Percentiles rank a stretch among this genome's conserved stretches.
phyloP scores from a whole-genome alignment of 1,140 invertebrate genomes.

The Argopecten irradians region DNA sequence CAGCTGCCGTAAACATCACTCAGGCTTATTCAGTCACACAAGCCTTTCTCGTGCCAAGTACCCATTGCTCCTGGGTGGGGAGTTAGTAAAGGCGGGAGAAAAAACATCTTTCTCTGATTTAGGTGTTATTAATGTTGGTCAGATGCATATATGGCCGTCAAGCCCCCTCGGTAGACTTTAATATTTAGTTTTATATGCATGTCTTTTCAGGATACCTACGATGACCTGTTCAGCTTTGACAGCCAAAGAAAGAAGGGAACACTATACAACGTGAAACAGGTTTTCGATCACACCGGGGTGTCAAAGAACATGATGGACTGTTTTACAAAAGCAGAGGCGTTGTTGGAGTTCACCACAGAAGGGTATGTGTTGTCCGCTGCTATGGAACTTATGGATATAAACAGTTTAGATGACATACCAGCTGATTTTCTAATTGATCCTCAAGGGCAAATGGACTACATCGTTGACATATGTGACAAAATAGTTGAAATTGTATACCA shows the following conservation, averaged over 20 bases:
- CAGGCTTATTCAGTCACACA: background rate
- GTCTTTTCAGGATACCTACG: slow-evolving; percentile 33
- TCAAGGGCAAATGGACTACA: background rate
- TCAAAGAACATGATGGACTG: slow-evolving; percentile 35
- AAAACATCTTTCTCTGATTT: background rate
- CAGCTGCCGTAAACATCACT: no score
- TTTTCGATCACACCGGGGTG: slow-evolving; percentile 28
- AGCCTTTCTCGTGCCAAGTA: background rate
- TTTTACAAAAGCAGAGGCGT: slow-evolving; percentile 26
- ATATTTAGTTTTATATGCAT: background rate
- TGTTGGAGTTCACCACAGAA: slow-evolving; percentile 28
- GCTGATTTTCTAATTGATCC: background rate
- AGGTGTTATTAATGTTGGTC: background rate
- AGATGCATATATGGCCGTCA: background rate
- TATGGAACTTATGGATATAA: background rate
- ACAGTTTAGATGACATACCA: background rate
- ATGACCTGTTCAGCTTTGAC: slow-evolving; percentile 28
- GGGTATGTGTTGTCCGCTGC: background rate
- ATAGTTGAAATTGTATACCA: slow-evolving; percentile 34
- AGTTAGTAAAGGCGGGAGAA: background rate
- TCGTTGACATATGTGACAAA: background rate
- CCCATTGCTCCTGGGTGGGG: background rate
- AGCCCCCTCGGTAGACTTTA: background rate
- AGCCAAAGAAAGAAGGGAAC: slow-evolving; percentile 32
- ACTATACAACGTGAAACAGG: slow-evolving; percentile 27